Evolutionary conservation across 2,113 vertebrate species (phyloP).

Genomic region (Melanostigma gelatinosum): DNA sequence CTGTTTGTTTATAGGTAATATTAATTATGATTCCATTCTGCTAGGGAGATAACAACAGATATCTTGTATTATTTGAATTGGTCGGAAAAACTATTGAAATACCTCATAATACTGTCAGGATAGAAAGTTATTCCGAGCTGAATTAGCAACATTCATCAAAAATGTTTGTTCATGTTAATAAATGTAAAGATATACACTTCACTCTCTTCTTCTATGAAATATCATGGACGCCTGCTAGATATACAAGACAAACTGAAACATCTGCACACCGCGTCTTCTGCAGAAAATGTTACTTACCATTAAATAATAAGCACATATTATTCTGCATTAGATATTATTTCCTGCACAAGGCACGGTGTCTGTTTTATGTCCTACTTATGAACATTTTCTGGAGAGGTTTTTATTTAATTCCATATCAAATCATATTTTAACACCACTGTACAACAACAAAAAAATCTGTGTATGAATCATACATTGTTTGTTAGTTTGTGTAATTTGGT

Average conservation of each 20-base stretch:
- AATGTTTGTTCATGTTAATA: background rate
- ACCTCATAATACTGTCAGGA: background rate
- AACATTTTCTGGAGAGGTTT: background rate
- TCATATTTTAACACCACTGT: background rate
- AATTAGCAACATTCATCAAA: background rate
- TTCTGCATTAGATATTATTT: background rate
- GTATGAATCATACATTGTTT: background rate
- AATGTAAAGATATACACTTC: background rate
- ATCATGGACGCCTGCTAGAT: background rate
- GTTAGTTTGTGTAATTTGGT: background rate
- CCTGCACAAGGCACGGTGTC: background rate
- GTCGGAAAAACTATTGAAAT: background rate
- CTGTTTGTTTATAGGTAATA: background rate
- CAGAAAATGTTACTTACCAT: background rate
- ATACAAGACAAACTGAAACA: background rate
- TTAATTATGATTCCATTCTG: no score
- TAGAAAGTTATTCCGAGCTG: background rate
- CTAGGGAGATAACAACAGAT: no score
- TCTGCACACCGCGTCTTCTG: background rate
- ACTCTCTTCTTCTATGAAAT: background rate
- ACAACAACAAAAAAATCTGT: background rate
- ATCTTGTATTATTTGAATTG: background rate
- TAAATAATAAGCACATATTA: background rate
- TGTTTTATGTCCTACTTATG: background rate
- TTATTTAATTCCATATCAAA: background rate